These are phyloP conservation scores for Emys orbicularis DNA, from an alignment of 2,797 vertebrate species.

Conservation along the genomic window DNA sequence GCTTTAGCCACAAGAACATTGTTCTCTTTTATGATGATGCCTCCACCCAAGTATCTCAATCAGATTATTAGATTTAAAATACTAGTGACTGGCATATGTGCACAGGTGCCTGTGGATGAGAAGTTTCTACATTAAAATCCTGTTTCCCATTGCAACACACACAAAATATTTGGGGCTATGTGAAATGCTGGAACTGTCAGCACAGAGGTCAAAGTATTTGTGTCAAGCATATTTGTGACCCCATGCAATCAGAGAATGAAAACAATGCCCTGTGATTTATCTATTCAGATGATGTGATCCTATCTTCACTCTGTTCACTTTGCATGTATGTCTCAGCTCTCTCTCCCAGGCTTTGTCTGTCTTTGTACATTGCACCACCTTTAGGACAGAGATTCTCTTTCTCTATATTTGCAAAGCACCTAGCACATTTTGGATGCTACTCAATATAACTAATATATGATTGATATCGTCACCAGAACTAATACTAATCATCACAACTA, in stretches of 20 bases:
- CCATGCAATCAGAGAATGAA: neutral
- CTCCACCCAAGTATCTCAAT: neutral
- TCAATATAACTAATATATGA: neutral
- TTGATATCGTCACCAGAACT: too few species aligned
- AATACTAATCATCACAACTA: neutral
- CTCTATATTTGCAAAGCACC: neutral
- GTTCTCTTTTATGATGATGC: neutral
- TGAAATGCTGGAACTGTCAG: neutral
- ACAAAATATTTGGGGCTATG: neutral
- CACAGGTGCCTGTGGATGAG: neutral
- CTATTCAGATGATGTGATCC: neutral
- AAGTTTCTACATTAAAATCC: neutral
- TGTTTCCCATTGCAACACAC: neutral
- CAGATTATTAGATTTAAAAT: neutral
- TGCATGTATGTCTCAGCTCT: neutral
- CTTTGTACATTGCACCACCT: neutral
- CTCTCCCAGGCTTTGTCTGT: neutral
- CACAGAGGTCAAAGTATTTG: too few species aligned
- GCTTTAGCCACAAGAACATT: neutral
- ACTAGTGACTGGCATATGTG: neutral
- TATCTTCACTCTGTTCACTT: neutral
- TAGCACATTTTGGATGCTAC: neutral
- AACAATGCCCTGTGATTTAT: neutral
- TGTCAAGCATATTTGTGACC: neutral
- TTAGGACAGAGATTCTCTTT: neutral